A percentile compares a stretch with the other conserved stretches of the same genome.
phyloP scores from a whole-genome alignment of 2,113 vertebrate genomes.

The Ascaphus truei region DNA sequence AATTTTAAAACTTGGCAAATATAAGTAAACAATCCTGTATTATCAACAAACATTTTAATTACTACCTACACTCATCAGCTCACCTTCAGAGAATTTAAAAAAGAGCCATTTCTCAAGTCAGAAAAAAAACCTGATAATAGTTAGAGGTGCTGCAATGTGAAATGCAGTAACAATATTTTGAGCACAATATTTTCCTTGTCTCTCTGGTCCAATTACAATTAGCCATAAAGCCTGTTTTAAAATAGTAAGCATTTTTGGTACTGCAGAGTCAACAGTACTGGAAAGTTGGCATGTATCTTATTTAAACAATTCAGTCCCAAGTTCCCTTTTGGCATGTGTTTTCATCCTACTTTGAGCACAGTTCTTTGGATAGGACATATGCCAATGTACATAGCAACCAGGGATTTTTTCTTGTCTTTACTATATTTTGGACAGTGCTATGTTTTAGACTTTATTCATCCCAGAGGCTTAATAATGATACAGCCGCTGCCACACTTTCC shows the following conservation, averaged over 20 bases:
- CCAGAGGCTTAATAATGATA: no score
- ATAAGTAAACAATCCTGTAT: no score
- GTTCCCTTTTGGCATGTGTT: slow-evolving; percentile 74
- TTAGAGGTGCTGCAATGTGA: not conserved
- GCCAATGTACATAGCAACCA: slow-evolving; percentile 73
- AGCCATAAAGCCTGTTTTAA: slow-evolving; percentile 58
- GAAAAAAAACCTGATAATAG: not conserved
- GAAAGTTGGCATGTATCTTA: slow-evolving; percentile 72
- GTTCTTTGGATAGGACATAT: slow-evolving; percentile 61
- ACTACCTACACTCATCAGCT: no score
- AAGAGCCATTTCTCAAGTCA: no score
- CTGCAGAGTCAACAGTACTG: slow-evolving; percentile 60
- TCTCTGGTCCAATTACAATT: slow-evolving; percentile 49
- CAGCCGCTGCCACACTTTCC: no score
- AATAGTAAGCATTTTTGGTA: slow-evolving; percentile 56
- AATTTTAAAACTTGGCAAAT: no score
- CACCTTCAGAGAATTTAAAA: no score
- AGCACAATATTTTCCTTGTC: slow-evolving; percentile 43
- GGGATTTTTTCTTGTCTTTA: not conserved
- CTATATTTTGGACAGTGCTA: not conserved
- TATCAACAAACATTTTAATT: no score
- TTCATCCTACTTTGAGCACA: slow-evolving; percentile 68
- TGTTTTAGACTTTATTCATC: no score
- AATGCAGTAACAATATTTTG: not conserved
- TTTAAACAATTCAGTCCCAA: slow-evolving; percentile 71